Evolutionary conservation across 2,888 invertebrate genomes (phyloP).

Genomic region (Chouioia cunea): DNA sequence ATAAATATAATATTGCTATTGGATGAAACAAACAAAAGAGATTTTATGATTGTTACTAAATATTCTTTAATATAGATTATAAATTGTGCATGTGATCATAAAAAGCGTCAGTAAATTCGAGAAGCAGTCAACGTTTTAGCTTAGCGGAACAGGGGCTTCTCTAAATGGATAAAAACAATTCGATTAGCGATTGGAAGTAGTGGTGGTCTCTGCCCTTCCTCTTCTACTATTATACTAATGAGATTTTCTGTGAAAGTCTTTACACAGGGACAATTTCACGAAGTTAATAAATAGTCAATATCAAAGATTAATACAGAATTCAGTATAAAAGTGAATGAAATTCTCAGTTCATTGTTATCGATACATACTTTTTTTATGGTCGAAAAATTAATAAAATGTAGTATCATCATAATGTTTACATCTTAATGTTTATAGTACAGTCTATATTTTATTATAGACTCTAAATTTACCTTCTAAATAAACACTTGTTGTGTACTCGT

Average conservation of each 20-base stretch:
- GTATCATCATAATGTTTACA: not conserved
- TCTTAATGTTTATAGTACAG: not conserved
- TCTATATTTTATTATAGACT: not conserved
- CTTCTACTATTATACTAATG: conserved; percentile 33
- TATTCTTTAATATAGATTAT: no score
- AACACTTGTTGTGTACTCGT: conserved; percentile 66
- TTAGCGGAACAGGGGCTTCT: conserved; percentile 57
- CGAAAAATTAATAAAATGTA: no score
- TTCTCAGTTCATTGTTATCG: not conserved
- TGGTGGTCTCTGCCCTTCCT: conserved; percentile 22
- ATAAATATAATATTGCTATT: no score
- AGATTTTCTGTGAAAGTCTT: conserved; percentile 42
- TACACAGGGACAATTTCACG: no score
- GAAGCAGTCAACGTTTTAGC: conserved; percentile 36
- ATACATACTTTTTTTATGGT: not conserved
- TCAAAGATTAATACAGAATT: not conserved
- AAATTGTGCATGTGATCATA: conserved; percentile 14
- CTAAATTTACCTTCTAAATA: conserved; percentile 54
- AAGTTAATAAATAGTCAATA: no score
- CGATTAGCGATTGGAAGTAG: conserved; percentile 57
- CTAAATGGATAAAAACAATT: conserved; percentile 65
- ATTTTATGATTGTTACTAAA: no score
- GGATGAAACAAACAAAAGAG: no score
- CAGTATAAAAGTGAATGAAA: not conserved
- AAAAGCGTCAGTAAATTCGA: conserved; percentile 10